phyloP scores from a whole-genome alignment of 2,888 invertebrate genomes.

The Euclidia mi region DNA sequence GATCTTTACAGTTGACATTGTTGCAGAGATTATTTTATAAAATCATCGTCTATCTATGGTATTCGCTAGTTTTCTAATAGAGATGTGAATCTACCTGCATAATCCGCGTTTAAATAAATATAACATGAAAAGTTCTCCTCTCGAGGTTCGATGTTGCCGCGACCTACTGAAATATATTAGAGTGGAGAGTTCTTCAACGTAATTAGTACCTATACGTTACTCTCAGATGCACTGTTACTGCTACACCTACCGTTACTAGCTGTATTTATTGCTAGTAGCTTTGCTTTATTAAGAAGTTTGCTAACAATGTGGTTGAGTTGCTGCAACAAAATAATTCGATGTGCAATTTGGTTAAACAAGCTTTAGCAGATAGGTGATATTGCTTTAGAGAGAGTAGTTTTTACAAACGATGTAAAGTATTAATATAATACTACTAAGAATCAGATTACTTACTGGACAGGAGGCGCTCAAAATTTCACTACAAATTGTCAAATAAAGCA shows the following conservation, averaged over 20 bases:
- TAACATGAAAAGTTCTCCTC: not conserved
- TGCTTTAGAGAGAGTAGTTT: too few species aligned
- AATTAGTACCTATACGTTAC: not conserved
- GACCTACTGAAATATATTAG: not conserved
- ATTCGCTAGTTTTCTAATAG: too few species aligned
- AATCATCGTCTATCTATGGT: too few species aligned
- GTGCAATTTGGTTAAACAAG: not conserved
- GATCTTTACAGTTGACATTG: too few species aligned
- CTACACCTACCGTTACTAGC: conserved; percentile 6
- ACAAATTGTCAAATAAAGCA: too few species aligned
- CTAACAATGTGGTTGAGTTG: conserved; percentile 5
- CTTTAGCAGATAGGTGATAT: too few species aligned
- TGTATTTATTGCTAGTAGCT: conserved; percentile 15
- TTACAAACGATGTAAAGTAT: too few species aligned
- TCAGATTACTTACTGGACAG: too few species aligned
- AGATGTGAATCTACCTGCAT: too few species aligned
- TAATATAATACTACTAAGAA: too few species aligned
- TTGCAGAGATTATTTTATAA: too few species aligned
- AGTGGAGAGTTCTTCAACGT: not conserved
- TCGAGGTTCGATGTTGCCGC: not conserved
- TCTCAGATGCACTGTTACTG: not conserved
- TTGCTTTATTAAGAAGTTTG: conserved; percentile 9
- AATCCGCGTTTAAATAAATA: not conserved
- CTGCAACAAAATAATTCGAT: not conserved
- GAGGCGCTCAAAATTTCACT: too few species aligned